phyloP scores from a whole-genome alignment of 1,140 invertebrate species.

The Drosophila tsacasi region DNA sequence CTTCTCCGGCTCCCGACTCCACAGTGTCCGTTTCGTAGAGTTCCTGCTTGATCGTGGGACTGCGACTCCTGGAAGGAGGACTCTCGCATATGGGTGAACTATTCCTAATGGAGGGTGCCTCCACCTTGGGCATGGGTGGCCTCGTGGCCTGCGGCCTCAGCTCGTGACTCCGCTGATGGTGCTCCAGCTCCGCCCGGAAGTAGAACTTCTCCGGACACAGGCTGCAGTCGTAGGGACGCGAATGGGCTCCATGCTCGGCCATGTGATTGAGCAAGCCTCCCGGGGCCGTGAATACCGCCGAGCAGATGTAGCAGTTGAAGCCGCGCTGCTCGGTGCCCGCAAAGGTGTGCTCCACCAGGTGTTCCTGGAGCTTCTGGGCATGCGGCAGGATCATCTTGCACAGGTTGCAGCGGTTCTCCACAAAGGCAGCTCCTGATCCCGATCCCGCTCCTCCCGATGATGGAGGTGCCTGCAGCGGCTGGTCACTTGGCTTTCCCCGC shows the following conservation, averaged over 20 bases:
- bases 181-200: constrained; percentile 95
- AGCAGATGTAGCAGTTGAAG: constrained; percentile 95
- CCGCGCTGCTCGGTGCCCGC: constrained; percentile 91
- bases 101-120: constrained; percentile 19
- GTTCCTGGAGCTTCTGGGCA: constrained; percentile 91
- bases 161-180: constrained; percentile 87
- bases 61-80: constrained; percentile 26
- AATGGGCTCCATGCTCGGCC: constrained; percentile 91
- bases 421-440: neutral
- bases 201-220: constrained; percentile 95
- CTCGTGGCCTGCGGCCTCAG: constrained; percentile 14
- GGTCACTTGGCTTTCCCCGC: constrained; percentile 29
- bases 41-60: constrained; percentile 63
- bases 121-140: constrained; percentile 28
- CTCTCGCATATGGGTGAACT: constrained; percentile 36
- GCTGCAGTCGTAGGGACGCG: constrained; percentile 93
- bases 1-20: constrained; percentile 1
- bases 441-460: neutral
- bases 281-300: constrained; percentile 93
- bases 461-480: constrained; percentile 8
- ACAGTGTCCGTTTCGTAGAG: constrained; percentile 60
- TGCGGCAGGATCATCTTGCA: constrained; percentile 82
- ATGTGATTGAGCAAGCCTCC: constrained; percentile 93
- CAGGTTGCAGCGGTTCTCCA: constrained; percentile 80
- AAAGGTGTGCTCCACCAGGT: constrained; percentile 97